Base-by-base conservation (phyloP, 2,113 vertebrate genomes). In the Petrocephalus microphthalmus region DNA sequence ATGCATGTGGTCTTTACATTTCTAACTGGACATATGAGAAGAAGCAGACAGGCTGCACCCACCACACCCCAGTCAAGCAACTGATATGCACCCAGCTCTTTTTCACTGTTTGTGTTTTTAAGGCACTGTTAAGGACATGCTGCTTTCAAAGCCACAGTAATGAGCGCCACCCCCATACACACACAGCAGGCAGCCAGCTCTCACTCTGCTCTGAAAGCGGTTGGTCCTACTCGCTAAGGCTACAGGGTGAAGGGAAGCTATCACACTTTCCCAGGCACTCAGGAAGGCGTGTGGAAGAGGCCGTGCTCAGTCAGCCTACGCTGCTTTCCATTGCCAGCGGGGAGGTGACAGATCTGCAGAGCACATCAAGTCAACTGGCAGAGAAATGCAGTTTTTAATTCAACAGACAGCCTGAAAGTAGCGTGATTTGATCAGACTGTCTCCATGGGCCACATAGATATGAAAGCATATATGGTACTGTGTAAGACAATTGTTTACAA, bases 1-100 rank as follows among this genome's bases (percentile, higher is more conserved):
- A 88, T 91, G 89, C 87, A 87, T 87, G 74, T 42, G 85, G 91
- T 91, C 88, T 92, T 92, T 91, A 92, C 92, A 94, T 89, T 33
- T 90, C 89, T 25, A 89, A 87, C 90, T 90, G 90, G 88, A 92
- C 89, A 92, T 89, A 91, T 90, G 89, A 89, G 89, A 91, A 90
- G 37, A 91, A 92, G 33, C n/a, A 82, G 54, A 84, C 10, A 60
- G 78, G 17, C 11, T 19, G 22, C 25, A 33, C 25, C 45, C 49
- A 1, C 7, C 8, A 49, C 53, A 15, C n/a, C 17, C 51, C 22
- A 13, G 25, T 33, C 1, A 37, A 60, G 6, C 71, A 19, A 15
- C 25, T 25, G 25, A 83, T 87, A 15, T 20, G 45, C 17, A 47
- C 29, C 42, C 1, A 42, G 42, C 42, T 42, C 42, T 64, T 64